A percentile compares a stretch with the other conserved stretches of the same genome.
Evolutionary conservation across 2,113 vertebrate genomes (phyloP).

Genomic region (Arvicanthis niloticus): DNA sequence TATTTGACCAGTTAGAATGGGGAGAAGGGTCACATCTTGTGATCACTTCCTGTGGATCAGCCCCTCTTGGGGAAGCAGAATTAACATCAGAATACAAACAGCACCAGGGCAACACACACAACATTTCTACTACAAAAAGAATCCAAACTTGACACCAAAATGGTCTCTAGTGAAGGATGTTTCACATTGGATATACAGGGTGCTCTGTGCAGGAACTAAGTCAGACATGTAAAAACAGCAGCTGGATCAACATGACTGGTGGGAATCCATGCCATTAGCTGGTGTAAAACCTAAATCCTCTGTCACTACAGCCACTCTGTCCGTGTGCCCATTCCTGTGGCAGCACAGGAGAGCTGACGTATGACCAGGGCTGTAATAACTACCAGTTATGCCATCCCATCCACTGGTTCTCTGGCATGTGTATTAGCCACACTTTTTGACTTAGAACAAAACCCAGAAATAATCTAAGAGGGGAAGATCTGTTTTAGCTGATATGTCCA

Average conservation of each 20-base stretch:
- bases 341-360: not conserved
- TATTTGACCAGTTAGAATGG: no score
- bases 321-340: not conserved
- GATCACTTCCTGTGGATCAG: no score
- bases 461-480: not conserved
- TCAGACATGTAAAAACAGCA: not conserved
- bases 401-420: not conserved
- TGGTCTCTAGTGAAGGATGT: not conserved
- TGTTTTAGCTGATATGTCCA: not conserved
- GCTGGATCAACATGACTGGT: not conserved
- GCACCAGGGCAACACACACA: no score
- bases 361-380: not conserved
- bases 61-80: no score
- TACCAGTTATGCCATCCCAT: not conserved
- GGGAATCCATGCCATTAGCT: not conserved
- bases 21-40: no score
- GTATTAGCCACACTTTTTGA: not conserved
- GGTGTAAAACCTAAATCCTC: not conserved
- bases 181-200: no score
- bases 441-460: not conserved
- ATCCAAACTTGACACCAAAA: not conserved
- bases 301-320: not conserved
- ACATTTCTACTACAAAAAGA: not conserved
- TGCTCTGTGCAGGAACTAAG: not conserved
- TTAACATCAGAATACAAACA: no score